Evolutionary conservation across 2,797 vertebrate genomes (phyloP).

Genomic region (Lagorchestes hirsutus): DNA sequence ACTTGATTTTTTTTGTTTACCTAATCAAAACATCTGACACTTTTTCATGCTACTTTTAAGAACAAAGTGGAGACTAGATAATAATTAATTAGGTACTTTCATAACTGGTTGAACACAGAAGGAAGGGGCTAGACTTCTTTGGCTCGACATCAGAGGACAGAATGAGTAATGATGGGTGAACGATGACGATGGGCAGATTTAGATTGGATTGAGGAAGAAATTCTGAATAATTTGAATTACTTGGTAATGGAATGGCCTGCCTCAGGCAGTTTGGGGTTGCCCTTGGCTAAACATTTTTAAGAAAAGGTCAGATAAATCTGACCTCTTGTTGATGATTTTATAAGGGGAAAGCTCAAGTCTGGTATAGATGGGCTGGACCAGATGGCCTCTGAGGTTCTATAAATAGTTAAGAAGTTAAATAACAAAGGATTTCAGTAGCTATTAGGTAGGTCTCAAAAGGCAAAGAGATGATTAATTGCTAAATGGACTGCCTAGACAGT

Average conservation of each 20-base stretch:
- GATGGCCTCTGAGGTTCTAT: background rate
- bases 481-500: background rate
- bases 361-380: background rate
- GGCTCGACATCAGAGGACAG: background rate
- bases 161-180: background rate
- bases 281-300: background rate
- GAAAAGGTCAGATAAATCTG: background rate
- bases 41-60: background rate
- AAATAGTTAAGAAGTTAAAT: background rate
- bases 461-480: background rate
- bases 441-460: background rate
- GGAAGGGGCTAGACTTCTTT: background rate
- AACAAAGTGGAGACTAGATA: background rate
- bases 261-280: background rate
- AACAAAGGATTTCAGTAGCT: background rate
- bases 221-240: background rate
- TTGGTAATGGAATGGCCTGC: background rate
- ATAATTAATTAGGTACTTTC: background rate
- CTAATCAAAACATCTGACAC: background rate
- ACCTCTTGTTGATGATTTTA: background rate
- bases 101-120: background rate
- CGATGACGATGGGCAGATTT: background rate
- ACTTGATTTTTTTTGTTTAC: background rate
- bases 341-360: background rate
- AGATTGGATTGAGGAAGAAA: background rate